Conservation (phyloP, 2,113 vertebrate species). For the Naja naja region DNA sequence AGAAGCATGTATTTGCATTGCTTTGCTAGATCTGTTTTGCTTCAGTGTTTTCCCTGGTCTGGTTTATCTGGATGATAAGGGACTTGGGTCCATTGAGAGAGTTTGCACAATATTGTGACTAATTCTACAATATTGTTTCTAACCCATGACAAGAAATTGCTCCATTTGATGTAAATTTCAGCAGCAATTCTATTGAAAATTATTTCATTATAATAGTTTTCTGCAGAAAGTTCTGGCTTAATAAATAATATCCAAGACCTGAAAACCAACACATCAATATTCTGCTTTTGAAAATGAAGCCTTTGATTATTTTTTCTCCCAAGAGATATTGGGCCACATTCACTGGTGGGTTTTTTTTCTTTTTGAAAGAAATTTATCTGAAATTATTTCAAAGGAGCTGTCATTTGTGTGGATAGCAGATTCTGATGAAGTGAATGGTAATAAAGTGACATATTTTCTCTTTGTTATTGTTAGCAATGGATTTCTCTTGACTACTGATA, state of each 20-base stretch:
- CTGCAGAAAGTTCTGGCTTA: slow-evolving; percentile 32
- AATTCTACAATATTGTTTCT: slow-evolving; percentile 53
- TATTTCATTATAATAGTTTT: slow-evolving; percentile 49
- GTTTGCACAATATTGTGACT: slow-evolving; percentile 38
- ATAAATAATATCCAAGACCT: slow-evolving; percentile 27
- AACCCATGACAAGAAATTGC: slow-evolving; percentile 60
- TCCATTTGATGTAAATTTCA: slow-evolving; percentile 55
- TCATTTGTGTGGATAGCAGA: slow-evolving; percentile 25
- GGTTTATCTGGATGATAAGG: slow-evolving; percentile 46
- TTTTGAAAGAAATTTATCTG: slow-evolving; percentile 48
- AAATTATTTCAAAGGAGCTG: slow-evolving; percentile 59
- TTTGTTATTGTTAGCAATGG: slow-evolving; percentile 28
- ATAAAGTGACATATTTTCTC: slow-evolving; percentile 25
- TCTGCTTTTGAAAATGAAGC: slow-evolving; percentile 5
- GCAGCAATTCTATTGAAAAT: slow-evolving; percentile 51
- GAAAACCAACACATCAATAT: slow-evolving; percentile 5
- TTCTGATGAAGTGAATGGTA: slow-evolving; percentile 33
- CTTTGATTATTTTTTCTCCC: slow-evolving; percentile 24
- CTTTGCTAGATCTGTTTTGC: slow-evolving; percentile 25
- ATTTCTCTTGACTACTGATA: slow-evolving; percentile 54
- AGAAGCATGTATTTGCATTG: neutral
- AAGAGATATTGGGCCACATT: slow-evolving; percentile 34
- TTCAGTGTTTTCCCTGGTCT: slow-evolving; percentile 48
- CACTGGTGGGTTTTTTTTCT: slow-evolving; percentile 4
- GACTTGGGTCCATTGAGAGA: too few species aligned